Evolutionary conservation across 2,113 vertebrate genomes (phyloP).

Genomic region (Synodontis membranacea): DNA sequence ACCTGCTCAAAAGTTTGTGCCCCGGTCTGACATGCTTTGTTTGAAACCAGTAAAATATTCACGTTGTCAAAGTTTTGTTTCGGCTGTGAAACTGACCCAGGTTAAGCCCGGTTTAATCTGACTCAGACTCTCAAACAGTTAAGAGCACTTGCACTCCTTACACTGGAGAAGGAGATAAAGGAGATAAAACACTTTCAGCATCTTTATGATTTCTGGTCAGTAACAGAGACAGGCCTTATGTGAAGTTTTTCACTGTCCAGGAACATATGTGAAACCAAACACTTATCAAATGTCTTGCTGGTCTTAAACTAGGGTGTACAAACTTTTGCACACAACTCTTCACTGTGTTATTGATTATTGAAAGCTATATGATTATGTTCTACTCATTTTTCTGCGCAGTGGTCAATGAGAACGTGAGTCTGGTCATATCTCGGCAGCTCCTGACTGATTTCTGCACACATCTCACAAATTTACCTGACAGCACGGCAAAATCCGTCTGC

Average conservation of each 20-base stretch:
- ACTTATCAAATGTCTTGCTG: neutral
- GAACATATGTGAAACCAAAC: neutral
- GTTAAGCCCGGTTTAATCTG: no score
- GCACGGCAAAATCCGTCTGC: slow-evolving; percentile 92
- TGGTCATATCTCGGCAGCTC: slow-evolving; percentile 95
- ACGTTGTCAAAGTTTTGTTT: neutral
- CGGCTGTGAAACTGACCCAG: no score
- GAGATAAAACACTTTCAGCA: no score
- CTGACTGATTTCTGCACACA: slow-evolving; percentile 97
- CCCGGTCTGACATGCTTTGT: neutral
- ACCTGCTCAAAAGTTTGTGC: neutral
- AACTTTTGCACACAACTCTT: neutral
- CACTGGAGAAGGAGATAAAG: no score
- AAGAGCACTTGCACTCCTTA: neutral
- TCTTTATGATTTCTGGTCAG: neutral
- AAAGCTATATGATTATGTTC: neutral
- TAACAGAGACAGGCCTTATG: neutral
- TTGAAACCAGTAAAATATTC: neutral
- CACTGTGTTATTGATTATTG: neutral
- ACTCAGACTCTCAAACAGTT: no score
- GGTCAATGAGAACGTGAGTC: slow-evolving; percentile 98
- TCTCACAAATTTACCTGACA: slow-evolving; percentile 88
- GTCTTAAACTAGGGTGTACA: neutral
- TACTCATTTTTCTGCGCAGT: slow-evolving; percentile 67
- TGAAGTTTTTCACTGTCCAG: neutral